phyloP scores from a whole-genome alignment of 1,140 invertebrate species.

The Oryzaephilus surinamensis region DNA sequence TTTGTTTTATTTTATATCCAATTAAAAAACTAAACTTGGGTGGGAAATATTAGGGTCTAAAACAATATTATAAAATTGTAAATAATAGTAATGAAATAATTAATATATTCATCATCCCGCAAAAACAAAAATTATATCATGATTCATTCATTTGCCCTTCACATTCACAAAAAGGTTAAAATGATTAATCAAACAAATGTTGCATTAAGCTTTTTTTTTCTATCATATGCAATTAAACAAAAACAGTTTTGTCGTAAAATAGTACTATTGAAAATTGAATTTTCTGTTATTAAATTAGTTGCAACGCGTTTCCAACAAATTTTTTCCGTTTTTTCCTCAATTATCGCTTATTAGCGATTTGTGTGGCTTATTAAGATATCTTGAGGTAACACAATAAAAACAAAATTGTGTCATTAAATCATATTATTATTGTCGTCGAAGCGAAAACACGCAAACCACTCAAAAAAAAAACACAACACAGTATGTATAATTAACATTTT shows the following conservation, averaged over 20 bases:
- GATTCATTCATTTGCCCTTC: conserved; percentile 21
- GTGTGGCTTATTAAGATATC: too few relatives aligned
- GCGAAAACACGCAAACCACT: too few relatives aligned
- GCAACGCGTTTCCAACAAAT: background rate
- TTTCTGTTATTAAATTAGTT: background rate
- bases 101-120: too few relatives aligned
- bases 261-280: background rate
- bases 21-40: background rate
- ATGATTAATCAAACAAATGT: conserved; percentile 25
- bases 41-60: background rate
- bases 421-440: too few relatives aligned
- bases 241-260: background rate
- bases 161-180: conserved; percentile 25
- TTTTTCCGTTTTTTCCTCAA: background rate
- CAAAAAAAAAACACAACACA: too few relatives aligned
- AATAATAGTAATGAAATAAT: too few relatives aligned
- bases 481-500: too few relatives aligned
- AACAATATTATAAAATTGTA: background rate
- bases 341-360: too few relatives aligned
- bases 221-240: background rate
- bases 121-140: conserved; percentile 9
- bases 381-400: too few relatives aligned
- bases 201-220: conserved; percentile 17
- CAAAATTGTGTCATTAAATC: too few relatives aligned
- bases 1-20: too few relatives aligned